Conservation (phyloP, 2,888 invertebrate genomes). For the Maniola hyperantus region DNA sequence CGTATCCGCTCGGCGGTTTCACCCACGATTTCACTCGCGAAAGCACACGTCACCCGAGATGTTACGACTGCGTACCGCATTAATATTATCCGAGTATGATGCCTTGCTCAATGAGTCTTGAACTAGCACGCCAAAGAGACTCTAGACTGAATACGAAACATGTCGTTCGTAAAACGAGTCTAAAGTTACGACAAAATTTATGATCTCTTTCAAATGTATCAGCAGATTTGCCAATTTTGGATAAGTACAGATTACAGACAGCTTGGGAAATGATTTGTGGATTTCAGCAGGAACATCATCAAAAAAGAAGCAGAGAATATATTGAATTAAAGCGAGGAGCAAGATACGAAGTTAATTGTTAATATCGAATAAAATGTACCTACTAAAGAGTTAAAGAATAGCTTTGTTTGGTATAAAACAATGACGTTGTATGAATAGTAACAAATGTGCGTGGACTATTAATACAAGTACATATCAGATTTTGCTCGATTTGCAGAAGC, state of each 20-base stretch:
- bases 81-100: slow-evolving; percentile 35
- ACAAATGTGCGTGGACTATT: no score
- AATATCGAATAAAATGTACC: no score
- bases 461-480: neutral
- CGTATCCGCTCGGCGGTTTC: slow-evolving; percentile 78
- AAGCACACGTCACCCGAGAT: slow-evolving; percentile 51
- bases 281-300: no score
- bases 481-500: neutral
- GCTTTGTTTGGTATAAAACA: no score
- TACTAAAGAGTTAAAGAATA: no score
- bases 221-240: neutral
- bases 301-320: no score
- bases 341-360: no score
- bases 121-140: neutral
- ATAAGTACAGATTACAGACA: no score
- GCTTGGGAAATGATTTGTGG: no score
- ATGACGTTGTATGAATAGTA: no score
- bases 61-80: slow-evolving; percentile 49
- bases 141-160: neutral
- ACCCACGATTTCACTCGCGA: slow-evolving; percentile 73
- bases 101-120: slow-evolving; percentile 8
- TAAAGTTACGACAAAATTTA: neutral
- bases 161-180: neutral
- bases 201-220: neutral
- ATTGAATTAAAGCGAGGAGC: no score